Evolutionary conservation across 2,113 vertebrate genomes (phyloP).

Genomic region (Crotalus tigris): DNA sequence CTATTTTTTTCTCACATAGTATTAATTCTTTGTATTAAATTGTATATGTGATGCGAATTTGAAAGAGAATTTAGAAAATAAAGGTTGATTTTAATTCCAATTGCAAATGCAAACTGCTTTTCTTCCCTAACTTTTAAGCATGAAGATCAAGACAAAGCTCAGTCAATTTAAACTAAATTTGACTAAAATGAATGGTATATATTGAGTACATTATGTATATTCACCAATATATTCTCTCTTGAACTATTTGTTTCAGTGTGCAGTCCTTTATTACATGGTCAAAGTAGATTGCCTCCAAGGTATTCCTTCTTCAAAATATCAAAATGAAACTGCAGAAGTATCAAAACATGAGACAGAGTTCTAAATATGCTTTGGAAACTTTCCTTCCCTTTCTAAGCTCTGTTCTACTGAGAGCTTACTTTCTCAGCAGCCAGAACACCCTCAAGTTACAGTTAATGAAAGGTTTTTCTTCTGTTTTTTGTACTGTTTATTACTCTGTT

Average conservation of each 20-base stretch:
- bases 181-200: background rate
- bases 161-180: background rate
- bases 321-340: background rate
- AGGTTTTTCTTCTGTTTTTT: background rate
- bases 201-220: background rate
- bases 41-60: background rate
- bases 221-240: no score
- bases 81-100: accelerated
- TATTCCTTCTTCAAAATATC: background rate
- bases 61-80: background rate
- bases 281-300: background rate
- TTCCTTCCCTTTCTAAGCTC: background rate
- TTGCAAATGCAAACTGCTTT: background rate
- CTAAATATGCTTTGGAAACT: background rate
- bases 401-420: background rate
- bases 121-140: background rate
- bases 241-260: background rate
- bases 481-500: background rate
- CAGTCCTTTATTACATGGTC: background rate
- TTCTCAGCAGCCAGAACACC: background rate
- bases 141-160: background rate
- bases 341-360: background rate
- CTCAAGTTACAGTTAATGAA: background rate
- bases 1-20: constrained; percentile 19
- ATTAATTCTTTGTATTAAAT: constrained; percentile 21